Percentiles rank a stretch among this genome's conserved stretches.
Conservation (phyloP, 2,113 vertebrate genomes). For the Engraulis encrasicolus region DNA sequence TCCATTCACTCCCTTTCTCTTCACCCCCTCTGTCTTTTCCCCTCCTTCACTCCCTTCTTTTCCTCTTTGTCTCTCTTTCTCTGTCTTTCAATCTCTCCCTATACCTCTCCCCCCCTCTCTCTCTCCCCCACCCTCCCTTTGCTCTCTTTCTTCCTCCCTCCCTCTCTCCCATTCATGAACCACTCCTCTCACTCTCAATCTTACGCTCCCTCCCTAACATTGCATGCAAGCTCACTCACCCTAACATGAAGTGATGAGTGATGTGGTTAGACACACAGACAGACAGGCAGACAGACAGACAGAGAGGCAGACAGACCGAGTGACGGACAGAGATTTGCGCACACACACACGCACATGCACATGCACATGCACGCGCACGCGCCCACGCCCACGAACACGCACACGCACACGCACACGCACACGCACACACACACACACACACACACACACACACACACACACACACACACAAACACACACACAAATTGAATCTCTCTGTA, state of each 20-base stretch:
- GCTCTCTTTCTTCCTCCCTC: too few species aligned
- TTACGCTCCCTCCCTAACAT: too few species aligned
- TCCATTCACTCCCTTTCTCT: too few species aligned
- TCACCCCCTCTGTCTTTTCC: too few species aligned
- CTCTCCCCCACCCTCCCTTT: neutral
- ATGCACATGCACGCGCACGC: conserved; percentile 31
- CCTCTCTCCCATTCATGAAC: too few species aligned
- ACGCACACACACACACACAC: too few species aligned
- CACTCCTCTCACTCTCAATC: too few species aligned
- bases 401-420: neutral
- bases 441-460: conserved; percentile 6
- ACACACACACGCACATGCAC: conserved; percentile 22
- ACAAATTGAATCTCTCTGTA: too few species aligned
- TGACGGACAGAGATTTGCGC: neutral
- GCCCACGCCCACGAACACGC: conserved; percentile 22
- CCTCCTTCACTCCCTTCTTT: too few species aligned
- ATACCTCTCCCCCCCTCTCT: conserved; percentile 9
- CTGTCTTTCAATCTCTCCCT: neutral
- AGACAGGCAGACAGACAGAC: neutral
- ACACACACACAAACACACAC: neutral
- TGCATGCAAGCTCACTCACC: too few species aligned
- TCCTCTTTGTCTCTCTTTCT: too few species aligned
- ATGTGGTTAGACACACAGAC: neutral
- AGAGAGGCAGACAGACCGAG: neutral
- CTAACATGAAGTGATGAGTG: too few species aligned